Base-by-base conservation (phyloP, 1,140 invertebrate species). In the Cydia splendana region DNA sequence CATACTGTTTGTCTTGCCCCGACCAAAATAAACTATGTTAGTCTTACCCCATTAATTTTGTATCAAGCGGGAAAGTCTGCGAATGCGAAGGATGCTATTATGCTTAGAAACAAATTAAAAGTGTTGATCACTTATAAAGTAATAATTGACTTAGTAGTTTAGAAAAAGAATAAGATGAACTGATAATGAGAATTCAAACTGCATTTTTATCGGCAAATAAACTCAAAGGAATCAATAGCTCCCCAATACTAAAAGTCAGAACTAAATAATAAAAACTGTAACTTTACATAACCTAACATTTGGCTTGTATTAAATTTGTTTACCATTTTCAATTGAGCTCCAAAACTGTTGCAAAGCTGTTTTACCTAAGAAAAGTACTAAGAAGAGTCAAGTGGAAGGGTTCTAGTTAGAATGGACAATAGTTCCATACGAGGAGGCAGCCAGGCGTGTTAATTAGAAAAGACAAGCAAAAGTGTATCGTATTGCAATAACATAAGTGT, bases 391-490 rank as follows among this genome's bases (percentile, higher is more conserved):
- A 38, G 6, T 18, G n/a, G 6, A 62, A 62, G 10, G n/a, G 67
- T 12, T 38, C 67, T 18, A 9, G 7, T 18, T 71, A 71, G 45
- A 71, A 38, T 71, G 67, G 67, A n/a, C 67, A 71, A 71, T 42
- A 71, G 67, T 42, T 42, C 15, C 30, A 15, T 67, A 38, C 2
- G 30, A n/a, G 34, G 2, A 38, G 7, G 30, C n/a, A 45, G 67
- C 34, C 4, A 18, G 38, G 67, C 34, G n/a, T 38, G n/a, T 38
- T 71, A 71, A 71, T 71, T 71, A 71, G 15, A 42, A 71, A 71
- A 20, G 4, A 71, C 24, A 67, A 30, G 30, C 65, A 34, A 38
- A 67, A 67, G 2, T 67, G 28, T 30, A 13, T 34, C 67, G 67
- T 42, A 18, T 71, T 18, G 30, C 30, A n/a, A 38, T 4, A 71